A percentile compares a stretch with the other conserved stretches of the same genome.
Evolutionary conservation across 2,113 vertebrate species (phyloP).

Genomic region (Malaclemys terrapin): DNA sequence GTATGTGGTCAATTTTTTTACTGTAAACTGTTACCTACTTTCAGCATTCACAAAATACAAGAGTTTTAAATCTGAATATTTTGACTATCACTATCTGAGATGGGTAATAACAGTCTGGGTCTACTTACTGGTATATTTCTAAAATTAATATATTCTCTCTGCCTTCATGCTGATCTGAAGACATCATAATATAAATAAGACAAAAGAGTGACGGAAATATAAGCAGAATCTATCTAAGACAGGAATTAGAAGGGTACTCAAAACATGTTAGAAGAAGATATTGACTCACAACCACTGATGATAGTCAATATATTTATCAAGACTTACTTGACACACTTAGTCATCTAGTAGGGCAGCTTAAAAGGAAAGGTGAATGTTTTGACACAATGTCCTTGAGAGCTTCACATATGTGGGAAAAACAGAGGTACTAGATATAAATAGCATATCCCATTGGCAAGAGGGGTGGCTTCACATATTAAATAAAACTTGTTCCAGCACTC

Average conservation of each 20-base stretch:
- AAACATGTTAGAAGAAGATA: conserved; percentile 17
- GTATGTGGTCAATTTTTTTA: conserved; percentile 4
- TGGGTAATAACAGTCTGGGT: neutral
- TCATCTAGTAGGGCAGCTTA: neutral
- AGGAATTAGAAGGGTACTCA: neutral
- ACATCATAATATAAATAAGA: neutral
- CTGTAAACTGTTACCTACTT: neutral
- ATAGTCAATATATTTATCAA: neutral
- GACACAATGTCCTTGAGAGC: neutral
- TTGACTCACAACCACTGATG: neutral
- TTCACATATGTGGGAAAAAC: neutral
- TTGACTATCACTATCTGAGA: conserved; percentile 26
- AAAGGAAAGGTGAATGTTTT: neutral
- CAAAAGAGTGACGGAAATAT: neutral
- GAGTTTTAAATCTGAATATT: conserved; percentile 18
- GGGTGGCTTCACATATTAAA: neutral
- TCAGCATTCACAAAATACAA: conserved; percentile 19
- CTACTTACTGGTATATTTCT: neutral
- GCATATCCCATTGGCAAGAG: neutral
- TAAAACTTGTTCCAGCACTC: neutral
- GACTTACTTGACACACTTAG: neutral
- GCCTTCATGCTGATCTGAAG: conserved; percentile 14
- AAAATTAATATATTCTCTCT: conserved; percentile 7
- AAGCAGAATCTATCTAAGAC: neutral
- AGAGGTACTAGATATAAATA: neutral